Percentiles rank a stretch among this genome's conserved stretches.
phyloP scores from a whole-genome alignment of 2,797 vertebrate species.

The Galagoides demidoff region DNA sequence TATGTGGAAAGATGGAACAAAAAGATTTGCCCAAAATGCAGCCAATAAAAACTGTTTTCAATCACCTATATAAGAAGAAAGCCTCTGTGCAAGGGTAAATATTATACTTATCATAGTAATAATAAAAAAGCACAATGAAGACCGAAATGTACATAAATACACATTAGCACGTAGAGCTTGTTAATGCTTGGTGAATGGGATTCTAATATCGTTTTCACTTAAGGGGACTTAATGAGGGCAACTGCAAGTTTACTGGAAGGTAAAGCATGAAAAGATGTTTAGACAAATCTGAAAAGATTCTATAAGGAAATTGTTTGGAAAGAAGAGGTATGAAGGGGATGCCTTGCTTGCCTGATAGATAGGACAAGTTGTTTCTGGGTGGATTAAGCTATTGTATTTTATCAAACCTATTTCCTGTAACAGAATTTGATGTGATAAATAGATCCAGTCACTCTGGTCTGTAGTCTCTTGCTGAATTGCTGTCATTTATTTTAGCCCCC shows the following conservation, averaged over 20 bases:
- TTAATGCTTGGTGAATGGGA: background rate
- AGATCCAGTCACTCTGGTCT: conserved; percentile 70
- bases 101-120: background rate
- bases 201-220: background rate
- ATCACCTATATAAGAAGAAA: conserved; percentile 10
- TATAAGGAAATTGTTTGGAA: background rate
- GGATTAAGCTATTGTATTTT: conserved; percentile 63
- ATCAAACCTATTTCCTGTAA: conserved; percentile 61
- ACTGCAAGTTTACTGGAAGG: background rate
- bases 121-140: background rate
- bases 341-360: conserved; percentile 35
- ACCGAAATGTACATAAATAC: background rate
- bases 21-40: conserved; percentile 46
- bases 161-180: background rate
- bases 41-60: conserved; percentile 45
- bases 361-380: background rate
- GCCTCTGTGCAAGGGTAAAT: background rate
- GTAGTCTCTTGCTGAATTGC: conserved; percentile 57
- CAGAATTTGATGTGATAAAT: conserved; percentile 66
- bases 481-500: conserved; percentile 38
- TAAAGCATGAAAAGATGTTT: background rate
- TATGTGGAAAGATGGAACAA: conserved; percentile 39
- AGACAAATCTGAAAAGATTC: background rate
- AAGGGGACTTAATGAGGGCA: background rate
- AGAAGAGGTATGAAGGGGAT: background rate